Evolutionary conservation across 2,797 vertebrate species (phyloP), one percentile per base, ranked within the genome.

Genomic region (Catostomus latipinnis): DNA sequence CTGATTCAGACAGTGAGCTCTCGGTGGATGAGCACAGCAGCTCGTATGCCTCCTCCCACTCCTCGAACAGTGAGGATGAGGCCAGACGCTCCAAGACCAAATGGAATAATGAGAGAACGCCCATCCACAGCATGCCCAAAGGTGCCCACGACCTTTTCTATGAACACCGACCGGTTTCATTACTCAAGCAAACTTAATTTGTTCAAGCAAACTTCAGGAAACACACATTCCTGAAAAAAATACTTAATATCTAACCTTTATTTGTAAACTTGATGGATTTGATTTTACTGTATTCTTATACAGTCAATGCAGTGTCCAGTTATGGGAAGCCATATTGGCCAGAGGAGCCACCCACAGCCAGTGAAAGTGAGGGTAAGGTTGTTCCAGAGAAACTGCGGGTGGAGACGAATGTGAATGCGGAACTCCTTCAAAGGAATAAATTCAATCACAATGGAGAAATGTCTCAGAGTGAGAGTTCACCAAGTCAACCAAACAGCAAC

Each of bases 11-110:
- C 86, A 96, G 95, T 0, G 96, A 96, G 78, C 88, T 95, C 58
- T 97, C 96, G 8, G 87, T 92, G 0, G 96, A 96, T 1, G 96
- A 96, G 0, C 93, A 94, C 63, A 96, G 95, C 90, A 95, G 95
- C 58, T 96, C 94, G 0, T 96, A 93, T 0, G 95, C 94, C 9
- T 97, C 96, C 5, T 96, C 95, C 0, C 95, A 82, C 67, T 96
- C 96, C 0, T 96, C 95, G 0, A 95, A 96, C 87, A 96, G 95
- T 0, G 96, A 96, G 73, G 95, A 95, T 0, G 95, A 95, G 0
- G 88, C 87, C 0, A 83, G 82, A 0, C 90, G 90, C 12, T 49
- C 84, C 0, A 92, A 92, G 69, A 90, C 91, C 6, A 92, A 91
- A 8, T 95, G 95, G 95, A 94, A 91, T 61, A 95, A 93, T 1